Evolutionary conservation across 2,113 vertebrate genomes (phyloP).

Genomic region (Oncorhynchus clarkii): DNA sequence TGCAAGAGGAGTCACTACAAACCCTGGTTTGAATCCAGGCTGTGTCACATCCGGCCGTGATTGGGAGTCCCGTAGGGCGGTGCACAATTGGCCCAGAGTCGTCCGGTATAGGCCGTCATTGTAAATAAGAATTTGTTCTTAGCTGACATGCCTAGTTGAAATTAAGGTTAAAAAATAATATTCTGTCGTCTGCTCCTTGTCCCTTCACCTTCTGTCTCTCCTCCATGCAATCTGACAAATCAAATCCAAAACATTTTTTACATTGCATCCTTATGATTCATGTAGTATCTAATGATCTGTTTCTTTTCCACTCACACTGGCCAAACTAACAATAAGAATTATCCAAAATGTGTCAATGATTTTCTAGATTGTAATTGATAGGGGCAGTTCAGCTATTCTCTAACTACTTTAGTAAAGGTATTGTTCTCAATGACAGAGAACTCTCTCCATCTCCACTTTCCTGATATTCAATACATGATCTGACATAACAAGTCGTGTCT

Average conservation of each 20-base stretch:
- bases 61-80: too few relatives aligned
- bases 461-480: conserved; percentile 29
- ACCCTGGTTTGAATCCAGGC: too few relatives aligned
- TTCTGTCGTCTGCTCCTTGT: neutral
- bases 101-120: too few relatives aligned
- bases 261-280: too few relatives aligned
- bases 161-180: neutral
- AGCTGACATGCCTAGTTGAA: too few relatives aligned
- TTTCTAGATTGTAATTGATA: neutral
- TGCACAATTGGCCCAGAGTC: too few relatives aligned
- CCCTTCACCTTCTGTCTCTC: neutral
- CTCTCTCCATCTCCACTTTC: conserved; percentile 41
- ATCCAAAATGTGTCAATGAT: neutral
- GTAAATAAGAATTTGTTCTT: too few relatives aligned
- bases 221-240: neutral
- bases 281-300: neutral
- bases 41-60: too few relatives aligned
- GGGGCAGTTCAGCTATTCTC: neutral
- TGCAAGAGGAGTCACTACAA: too few relatives aligned
- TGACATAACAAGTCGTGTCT: neutral
- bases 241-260: neutral
- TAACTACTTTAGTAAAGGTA: neutral
- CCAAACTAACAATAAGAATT: neutral
- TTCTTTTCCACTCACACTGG: neutral
- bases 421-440: conserved; percentile 16